Conservation (phyloP, 2,797 vertebrate genomes). For the Melanotaenia boesemani region DNA sequence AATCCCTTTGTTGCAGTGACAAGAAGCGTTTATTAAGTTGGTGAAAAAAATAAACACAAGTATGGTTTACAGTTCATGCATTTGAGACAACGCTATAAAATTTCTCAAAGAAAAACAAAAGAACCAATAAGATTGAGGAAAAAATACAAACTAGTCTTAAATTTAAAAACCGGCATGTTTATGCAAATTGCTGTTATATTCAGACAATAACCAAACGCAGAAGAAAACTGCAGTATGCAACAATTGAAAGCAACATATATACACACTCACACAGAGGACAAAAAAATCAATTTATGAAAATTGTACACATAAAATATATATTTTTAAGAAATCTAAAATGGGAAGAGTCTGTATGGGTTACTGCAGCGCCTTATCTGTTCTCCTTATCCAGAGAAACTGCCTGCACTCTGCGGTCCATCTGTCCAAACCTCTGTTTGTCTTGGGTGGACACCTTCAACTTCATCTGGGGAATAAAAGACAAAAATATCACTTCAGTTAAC, state of each 20-base stretch:
- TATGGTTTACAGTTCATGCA: not conserved
- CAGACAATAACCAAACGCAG: slow-evolving; percentile 61
- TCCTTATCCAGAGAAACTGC: slow-evolving; percentile 80
- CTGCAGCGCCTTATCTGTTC: slow-evolving; percentile 68
- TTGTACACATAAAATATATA: slow-evolving; percentile 60
- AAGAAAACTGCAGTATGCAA: slow-evolving; percentile 1
- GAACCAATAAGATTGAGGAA: not conserved
- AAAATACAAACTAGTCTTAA: not conserved
- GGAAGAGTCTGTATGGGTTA: slow-evolving; percentile 5
- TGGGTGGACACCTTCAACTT: slow-evolving; percentile 81
- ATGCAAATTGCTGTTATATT: slow-evolving; percentile 73
- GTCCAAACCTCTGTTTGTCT: slow-evolving; percentile 74
- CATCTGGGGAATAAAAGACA: slow-evolving; percentile 55
- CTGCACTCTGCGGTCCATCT: slow-evolving; percentile 74
- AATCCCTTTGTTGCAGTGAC: not conserved
- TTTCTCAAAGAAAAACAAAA: not conserved
- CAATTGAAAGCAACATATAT: slow-evolving; percentile 13
- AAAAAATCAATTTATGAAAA: slow-evolving; percentile 21
- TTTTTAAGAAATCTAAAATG: slow-evolving; percentile 28
- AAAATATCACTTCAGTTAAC: not conserved
- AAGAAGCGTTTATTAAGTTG: slow-evolving; percentile 32
- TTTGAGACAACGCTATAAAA: not conserved
- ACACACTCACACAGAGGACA: slow-evolving; percentile 3
- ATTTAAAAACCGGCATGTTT: not conserved
- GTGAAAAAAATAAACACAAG: slow-evolving; percentile 1